phyloP scores from a whole-genome alignment of 2,888 invertebrate genomes.

The Limnephilus lunatus region DNA sequence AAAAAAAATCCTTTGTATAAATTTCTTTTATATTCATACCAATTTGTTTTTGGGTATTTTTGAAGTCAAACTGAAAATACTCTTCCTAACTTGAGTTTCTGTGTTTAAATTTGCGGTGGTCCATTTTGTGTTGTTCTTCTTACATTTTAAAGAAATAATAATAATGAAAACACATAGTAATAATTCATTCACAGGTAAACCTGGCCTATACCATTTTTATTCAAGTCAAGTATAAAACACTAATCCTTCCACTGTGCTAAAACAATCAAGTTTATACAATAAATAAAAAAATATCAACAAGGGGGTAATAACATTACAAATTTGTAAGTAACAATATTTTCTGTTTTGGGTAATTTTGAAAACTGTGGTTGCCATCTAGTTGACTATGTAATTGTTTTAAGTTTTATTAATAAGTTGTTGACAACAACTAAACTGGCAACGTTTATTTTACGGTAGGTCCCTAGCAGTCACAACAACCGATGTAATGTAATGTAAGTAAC shows the following conservation, averaged over 20 bases:
- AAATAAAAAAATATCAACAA: neutral
- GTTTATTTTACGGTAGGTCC: neutral
- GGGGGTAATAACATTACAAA: neutral
- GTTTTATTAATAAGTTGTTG: neutral
- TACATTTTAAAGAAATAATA: neutral
- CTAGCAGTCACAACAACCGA: neutral
- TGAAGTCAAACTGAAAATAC: neutral
- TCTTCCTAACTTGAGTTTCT: neutral
- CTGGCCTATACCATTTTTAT: neutral
- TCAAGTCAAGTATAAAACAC: neutral
- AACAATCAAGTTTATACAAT: neutral
- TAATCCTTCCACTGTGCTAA: neutral
- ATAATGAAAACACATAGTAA: neutral
- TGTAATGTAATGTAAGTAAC: neutral
- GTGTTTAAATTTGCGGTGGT: neutral
- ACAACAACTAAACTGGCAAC: too few species aligned
- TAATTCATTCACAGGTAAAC: neutral
- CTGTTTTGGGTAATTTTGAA: neutral
- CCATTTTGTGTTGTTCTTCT: neutral
- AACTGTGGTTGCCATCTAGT: neutral
- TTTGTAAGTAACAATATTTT: neutral
- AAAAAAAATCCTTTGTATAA: too few species aligned
- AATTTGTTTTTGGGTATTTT: neutral
- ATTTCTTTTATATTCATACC: too few species aligned
- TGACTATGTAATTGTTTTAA: neutral